Evolutionary conservation across 1,140 invertebrate species (phyloP), one percentile per base, ranked within the genome.

Genomic region (Drosophila kurseongensis): DNA sequence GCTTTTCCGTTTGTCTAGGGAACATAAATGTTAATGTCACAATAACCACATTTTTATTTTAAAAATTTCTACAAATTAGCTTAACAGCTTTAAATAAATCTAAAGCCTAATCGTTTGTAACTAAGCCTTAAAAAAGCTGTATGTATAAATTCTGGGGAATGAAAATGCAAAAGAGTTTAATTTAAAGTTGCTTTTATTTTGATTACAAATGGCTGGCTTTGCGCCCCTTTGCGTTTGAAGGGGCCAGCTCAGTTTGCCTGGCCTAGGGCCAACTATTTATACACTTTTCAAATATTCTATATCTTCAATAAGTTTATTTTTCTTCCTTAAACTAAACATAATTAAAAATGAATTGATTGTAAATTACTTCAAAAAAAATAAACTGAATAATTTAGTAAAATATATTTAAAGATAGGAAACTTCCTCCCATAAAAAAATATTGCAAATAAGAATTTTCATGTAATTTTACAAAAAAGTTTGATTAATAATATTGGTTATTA

Each of bases 231-330:
- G 27, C 47, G 45, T 13, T 59, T 50, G 54, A 67, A 57, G 62
- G 71, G 45, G 52, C 41, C 23, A 71, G 75, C 73, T 78, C 56
- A 66, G 78, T 88, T 82, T 50, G 59, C 47, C 56, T 82, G 69
- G 78, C 82, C 78, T 36, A 27, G 40, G 68, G 82, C 78, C 81
- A 86, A 78, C 55, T 44, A 58, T 16, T 57, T 13, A 40, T 29
- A n/a, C 67, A 66, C 60, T 52, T 7, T 7, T 10, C 18, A 2
- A 18, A 18, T 13, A 0, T 16, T 42, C 13, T 42, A 4, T n/a
- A n/a, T n/a, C n/a, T n/a, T n/a, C n/a, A n/a, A n/a, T n/a, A n/a
- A n/a, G n/a, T n/a, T n/a, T n/a, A n/a, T n/a, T n/a, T n/a, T n/a
- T n/a, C n/a, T n/a, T n/a, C n/a, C n/a, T n/a, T n/a, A n/a, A n/a